Percentiles rank a stretch among this genome's conserved stretches.
Conservation (phyloP, 2,797 vertebrate genomes). For the Zenarchopterus dispar region DNA sequence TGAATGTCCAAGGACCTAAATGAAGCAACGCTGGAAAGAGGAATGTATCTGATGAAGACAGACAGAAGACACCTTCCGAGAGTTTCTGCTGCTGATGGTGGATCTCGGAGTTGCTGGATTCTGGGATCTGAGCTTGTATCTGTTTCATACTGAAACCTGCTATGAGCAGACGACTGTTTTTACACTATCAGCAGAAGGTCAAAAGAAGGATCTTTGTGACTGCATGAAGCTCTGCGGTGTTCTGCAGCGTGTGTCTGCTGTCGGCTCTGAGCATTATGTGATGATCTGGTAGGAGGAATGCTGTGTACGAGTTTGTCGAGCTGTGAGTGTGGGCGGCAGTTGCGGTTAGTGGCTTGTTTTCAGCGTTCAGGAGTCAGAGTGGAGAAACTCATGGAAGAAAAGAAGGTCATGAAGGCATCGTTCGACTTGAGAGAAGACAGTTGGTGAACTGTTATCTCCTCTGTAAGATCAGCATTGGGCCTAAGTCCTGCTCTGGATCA, state of each 20-base stretch:
- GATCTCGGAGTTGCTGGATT: no score
- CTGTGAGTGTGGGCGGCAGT: constrained; percentile 51
- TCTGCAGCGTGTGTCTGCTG: constrained; percentile 1
- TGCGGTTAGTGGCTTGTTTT: constrained; percentile 54
- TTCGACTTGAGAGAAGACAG: neutral
- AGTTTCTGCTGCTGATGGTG: no score
- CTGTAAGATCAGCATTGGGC: no score
- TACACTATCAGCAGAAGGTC: no score
- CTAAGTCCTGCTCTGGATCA: neutral
- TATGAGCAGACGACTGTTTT: no score
- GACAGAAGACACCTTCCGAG: no score
- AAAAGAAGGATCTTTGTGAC: no score
- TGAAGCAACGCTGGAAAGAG: no score
- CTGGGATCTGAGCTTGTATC: no score
- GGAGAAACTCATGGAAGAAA: constrained; percentile 15
- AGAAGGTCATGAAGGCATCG: neutral
- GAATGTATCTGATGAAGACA: no score
- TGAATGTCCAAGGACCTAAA: no score
- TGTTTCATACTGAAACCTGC: no score
- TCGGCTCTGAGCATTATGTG: neutral
- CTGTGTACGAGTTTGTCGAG: constrained; percentile 47
- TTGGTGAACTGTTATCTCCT: neutral
- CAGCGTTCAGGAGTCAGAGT: constrained; percentile 16
- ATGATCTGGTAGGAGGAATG: constrained; percentile 23
- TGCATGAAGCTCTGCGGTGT: neutral